Evolutionary conservation across 2,113 vertebrate genomes (phyloP), one percentile per base, ranked within the genome.

Genomic region (Urocynchramus pylzowi): DNA sequence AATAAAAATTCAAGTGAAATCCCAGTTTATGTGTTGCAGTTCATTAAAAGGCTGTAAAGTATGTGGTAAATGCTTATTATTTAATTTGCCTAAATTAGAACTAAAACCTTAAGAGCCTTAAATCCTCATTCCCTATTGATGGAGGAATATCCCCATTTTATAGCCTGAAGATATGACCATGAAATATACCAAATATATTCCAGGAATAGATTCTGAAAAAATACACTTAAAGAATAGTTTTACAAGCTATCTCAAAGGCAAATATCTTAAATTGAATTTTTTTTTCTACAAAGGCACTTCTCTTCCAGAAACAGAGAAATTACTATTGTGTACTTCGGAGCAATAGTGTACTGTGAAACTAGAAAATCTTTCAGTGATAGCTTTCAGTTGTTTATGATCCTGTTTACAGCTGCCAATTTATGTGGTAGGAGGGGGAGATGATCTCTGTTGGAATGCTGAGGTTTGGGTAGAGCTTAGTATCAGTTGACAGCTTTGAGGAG

Each of bases 261-360:
- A 37, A 57, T 45, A 53, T 23, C 37, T 84, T 68, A 15, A 18
- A 7, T 78, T 21, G 19, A 19, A 44, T 22, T 20, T 35, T 7
- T 31, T 67, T 74, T 71, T 18, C 37, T 59, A 8, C 8, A 19
- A 74, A 56, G 50, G 13, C 56, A 27, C 8, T 80, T 86, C 20
- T 63, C 13, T 87, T 89, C 23, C 24, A 70, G 42, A 39, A 67
- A 16, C 24, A 82, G 47, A 73, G 69, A 53, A 75, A 59, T 77
- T 0, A 23, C 8, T 44, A 1, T 17, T 31, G 4, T 53, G 35
- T 65, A 7, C 10, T 83, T 78, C 0, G 0, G 65, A 78, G 60
- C 44, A 63, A 16, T 27, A 63, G 18, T 17, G 26, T 75, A 23
- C 57, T 56, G 27, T 39, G 75, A 45, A 63, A 74, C 33, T 50